Conservation (phyloP, 2,888 invertebrate genomes). For the Lepidochitona cinerea region DNA sequence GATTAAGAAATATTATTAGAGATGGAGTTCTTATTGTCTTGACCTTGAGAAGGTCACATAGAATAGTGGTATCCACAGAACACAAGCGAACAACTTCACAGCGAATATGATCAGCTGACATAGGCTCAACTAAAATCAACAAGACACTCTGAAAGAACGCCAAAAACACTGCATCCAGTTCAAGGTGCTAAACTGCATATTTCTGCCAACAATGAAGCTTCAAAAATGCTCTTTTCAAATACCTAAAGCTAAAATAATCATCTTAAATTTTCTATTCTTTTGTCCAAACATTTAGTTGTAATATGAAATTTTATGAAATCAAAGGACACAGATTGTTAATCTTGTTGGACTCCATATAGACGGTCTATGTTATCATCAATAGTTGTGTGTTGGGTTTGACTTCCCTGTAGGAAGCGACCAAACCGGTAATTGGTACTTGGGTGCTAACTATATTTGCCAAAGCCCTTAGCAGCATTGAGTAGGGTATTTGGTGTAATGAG, state of each 20-base stretch:
- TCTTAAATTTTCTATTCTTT: too few species aligned
- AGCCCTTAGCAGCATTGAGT: neutral
- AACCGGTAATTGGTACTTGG: slow-evolving; percentile 6
- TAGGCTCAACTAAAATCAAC: neutral
- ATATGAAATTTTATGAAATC: too few species aligned
- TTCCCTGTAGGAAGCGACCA: too few species aligned
- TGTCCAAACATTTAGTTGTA: too few species aligned
- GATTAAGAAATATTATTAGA: slow-evolving; percentile 1
- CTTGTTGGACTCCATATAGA: too few species aligned
- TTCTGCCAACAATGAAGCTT: neutral
- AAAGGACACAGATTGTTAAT: too few species aligned
- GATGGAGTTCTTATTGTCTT: neutral
- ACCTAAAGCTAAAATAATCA: too few species aligned
- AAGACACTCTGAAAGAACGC: neutral
- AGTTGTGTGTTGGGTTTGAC: too few species aligned
- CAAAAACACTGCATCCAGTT: neutral
- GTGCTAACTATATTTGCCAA: slow-evolving; percentile 4
- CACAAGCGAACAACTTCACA: neutral
- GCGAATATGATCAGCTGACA: neutral
- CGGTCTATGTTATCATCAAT: neutral
- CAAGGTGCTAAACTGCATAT: neutral
- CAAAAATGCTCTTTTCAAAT: too few species aligned
- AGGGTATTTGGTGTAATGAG: neutral
- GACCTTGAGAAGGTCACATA: neutral
- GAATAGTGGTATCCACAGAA: neutral